Percentiles rank a stretch among this genome's conserved stretches.
Evolutionary conservation across 2,113 vertebrate species (phyloP).

Genomic region (Carassius gibelio): DNA sequence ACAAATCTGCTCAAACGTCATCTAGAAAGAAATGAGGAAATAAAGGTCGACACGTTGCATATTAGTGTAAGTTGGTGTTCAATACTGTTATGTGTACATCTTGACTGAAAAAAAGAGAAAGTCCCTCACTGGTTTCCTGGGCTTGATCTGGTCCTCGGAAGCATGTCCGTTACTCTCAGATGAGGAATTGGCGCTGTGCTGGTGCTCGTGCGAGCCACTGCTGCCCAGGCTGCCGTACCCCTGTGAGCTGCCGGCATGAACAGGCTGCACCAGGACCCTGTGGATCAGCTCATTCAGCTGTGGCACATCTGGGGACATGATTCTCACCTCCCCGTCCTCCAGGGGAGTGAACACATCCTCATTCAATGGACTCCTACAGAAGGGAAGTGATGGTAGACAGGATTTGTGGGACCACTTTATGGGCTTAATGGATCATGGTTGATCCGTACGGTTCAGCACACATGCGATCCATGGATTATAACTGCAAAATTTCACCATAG

Average conservation of each 20-base stretch:
- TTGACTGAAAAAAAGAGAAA: background rate
- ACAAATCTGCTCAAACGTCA: slow-evolving; percentile 91
- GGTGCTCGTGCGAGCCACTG: slow-evolving; percentile 77
- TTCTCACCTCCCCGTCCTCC: slow-evolving; percentile 65
- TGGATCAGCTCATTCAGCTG: slow-evolving; percentile 87
- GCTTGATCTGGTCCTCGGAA: slow-evolving; percentile 61
- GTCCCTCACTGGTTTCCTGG: slow-evolving; percentile 69
- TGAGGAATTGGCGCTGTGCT: slow-evolving; percentile 80
- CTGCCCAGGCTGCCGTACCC: slow-evolving; percentile 78
- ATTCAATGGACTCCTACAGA: slow-evolving; percentile 82
- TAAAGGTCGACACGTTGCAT: too few species aligned
- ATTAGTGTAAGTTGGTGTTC: background rate
- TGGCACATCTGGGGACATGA: slow-evolving; percentile 79
- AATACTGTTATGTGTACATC: background rate
- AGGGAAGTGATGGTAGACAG: too few species aligned
- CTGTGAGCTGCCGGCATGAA: slow-evolving; percentile 77
- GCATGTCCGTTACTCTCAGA: slow-evolving; percentile 81
- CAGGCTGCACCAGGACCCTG: slow-evolving; percentile 82
- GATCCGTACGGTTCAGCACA: too few species aligned
- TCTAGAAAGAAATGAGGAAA: slow-evolving; percentile 63
- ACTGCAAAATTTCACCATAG: too few species aligned
- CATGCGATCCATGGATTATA: too few species aligned
- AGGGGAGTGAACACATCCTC: slow-evolving; percentile 85
- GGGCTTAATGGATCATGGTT: too few species aligned
- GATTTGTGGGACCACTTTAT: background rate